Conservation (phyloP, 2,797 vertebrate genomes). For the Remorina albescens region DNA sequence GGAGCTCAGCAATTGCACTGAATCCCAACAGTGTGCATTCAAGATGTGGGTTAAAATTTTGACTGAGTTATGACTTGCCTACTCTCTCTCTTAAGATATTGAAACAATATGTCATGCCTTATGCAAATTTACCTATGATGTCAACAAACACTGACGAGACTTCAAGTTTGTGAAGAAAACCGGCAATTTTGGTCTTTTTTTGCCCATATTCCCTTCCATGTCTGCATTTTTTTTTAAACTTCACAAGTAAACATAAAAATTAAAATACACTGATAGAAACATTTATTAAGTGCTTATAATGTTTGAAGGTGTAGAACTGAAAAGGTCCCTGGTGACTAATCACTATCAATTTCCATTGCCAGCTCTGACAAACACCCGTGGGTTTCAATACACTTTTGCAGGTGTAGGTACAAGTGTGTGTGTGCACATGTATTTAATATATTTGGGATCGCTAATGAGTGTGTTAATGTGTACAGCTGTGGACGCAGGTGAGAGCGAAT, state of each 20-base stretch:
- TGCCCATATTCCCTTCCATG: no score
- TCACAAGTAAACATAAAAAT: neutral
- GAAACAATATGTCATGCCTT: neutral
- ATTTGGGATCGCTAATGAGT: conserved; percentile 38
- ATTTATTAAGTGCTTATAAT: conserved; percentile 7
- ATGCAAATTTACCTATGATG: neutral
- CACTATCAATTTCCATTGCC: conserved; percentile 8
- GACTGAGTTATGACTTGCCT: neutral
- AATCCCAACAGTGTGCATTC: no score
- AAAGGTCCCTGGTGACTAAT: conserved; percentile 26
- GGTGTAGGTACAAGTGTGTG: conserved; percentile 4
- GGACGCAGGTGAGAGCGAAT: conserved; percentile 31
- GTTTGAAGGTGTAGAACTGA: conserved; percentile 19
- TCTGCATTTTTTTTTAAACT: neutral
- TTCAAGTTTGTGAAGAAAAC: neutral
- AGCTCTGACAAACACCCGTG: neutral
- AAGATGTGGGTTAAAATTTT: no score
- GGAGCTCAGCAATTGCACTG: no score
- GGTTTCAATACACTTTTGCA: conserved; percentile 10
- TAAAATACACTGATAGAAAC: conserved; percentile 1
- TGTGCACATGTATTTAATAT: conserved; percentile 18
- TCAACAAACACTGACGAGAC: neutral
- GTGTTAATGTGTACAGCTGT: conserved; percentile 3
- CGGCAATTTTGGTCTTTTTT: neutral
- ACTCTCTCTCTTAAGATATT: no score